Evolutionary conservation across 2,888 invertebrate genomes (phyloP), one percentile per base, ranked within the genome.

Genomic region (Lasius platythorax): DNA sequence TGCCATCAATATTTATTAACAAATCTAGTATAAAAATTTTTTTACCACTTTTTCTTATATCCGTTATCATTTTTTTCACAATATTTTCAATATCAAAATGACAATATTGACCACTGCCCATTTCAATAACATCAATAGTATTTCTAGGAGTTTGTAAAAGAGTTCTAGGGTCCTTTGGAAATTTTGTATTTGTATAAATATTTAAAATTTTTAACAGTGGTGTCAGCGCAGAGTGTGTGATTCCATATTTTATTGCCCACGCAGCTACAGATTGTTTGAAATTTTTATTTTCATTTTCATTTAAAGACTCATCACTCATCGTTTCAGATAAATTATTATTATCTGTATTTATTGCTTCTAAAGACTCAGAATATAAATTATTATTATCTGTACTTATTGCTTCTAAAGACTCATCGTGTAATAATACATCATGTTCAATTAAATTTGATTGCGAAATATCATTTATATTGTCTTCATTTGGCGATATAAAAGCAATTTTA

Each of bases 1-100:
- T 68, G 11, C 70, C 83, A 79, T 83, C 79, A 50, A 83, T 83
- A 83, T 79, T 79, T 15, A 83, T 61, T 46, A 68, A 23, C 6
- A 76, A 76, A 63, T 76, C 37, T 46, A 73, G 4, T 43, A 15
- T 8, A 1, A n/a, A 0, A 56, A 53, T n/a, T 15, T 15, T 70
- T 8, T 1, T 40, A 50, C 12, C 43, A 68, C 12, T 50, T 37
- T 37, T 9, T 37, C 30, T 33, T 23, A 18, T 70, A 0, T 79
- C 43, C 4, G 1, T 23, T 43, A 79, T 68, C 30, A 79, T 79
- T 70, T 56, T 40, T 37, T 37, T 0, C 8, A 78, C 23, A 37
- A 68, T 68, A 68, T 1, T 43, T 18, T 28, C 1, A 68, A 79
- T 50, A 50, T 68, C 23, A 58, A 79, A 79, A 8, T 79, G 70